Evolutionary conservation across 2,888 invertebrate species (phyloP), one percentile per base, ranked within the genome.

Genomic region (Tipula helvola): DNA sequence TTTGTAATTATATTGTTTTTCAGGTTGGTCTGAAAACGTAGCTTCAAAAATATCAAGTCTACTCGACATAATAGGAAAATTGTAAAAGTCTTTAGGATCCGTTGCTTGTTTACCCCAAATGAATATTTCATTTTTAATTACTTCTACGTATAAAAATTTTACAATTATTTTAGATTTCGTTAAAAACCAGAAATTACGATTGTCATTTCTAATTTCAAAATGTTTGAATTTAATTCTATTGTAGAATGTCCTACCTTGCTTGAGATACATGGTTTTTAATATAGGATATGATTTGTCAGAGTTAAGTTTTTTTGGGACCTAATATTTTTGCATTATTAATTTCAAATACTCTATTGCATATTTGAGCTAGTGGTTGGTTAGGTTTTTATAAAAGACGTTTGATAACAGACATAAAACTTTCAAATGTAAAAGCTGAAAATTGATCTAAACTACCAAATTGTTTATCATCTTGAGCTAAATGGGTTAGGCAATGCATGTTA

Each of bases 351-450:
- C n/a, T n/a, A n/a, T n/a, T n/a, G n/a, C n/a, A n/a, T n/a, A n/a
- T n/a, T n/a, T n/a, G n/a, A n/a, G n/a, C 87, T 8, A 89, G 47
- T 83, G 88, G 88, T 83, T 88, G 88, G 10, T 87, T 87, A 36
- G 88, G 39, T 44, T 87, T 85, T 52, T 87, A 88, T 8, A 87
- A 28, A 86, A 87, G 87, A 87, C 87, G 86, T 87, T 88, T 88
- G 18, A 89, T 86, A 39, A 86, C 47, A 84, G 71, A 86, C 87
- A 89, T 88, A 71, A 87, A 88, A 86, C 87, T 88, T 87, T 88
- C 88, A 86, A 87, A 88, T 83, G 88, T 87, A 57, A 88, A 88
- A 2, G 88, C 87, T 85, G 88, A 88, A 84, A 89, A 88, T 28
- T 87, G 86, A 83, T 89, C 88, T 57, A 89, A 85, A 12, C 36